phyloP scores from a whole-genome alignment of 2,113 vertebrate genomes.

The Corapipo altera region DNA sequence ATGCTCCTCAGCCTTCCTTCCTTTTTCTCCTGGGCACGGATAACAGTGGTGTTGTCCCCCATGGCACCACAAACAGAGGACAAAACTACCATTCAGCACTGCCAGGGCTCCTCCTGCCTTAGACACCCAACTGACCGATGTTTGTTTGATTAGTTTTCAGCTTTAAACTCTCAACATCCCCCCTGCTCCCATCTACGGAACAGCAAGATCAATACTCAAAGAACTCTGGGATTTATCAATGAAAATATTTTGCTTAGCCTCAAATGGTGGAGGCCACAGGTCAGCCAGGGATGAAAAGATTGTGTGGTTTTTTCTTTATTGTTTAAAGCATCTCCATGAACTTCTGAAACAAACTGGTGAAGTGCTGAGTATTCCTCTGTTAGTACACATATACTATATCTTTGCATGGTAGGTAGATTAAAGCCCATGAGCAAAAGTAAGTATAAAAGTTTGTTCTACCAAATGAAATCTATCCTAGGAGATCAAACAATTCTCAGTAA shows the following conservation, averaged over 20 bases:
- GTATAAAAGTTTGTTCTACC: not conserved
- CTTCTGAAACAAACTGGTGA: not conserved
- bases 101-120: not conserved
- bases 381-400: not conserved
- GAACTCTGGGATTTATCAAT: not conserved
- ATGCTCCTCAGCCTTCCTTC: not conserved
- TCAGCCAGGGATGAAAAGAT: not conserved
- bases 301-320: fast-evolving
- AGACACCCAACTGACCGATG: not conserved
- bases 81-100: not conserved
- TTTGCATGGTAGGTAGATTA: not conserved
- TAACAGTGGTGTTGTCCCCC: not conserved
- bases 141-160: not conserved
- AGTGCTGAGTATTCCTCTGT: not conserved
- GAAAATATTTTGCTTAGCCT: not conserved
- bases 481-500: not conserved
- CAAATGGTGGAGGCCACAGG: not conserved
- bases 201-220: not conserved
- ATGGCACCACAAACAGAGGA: not conserved
- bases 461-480: not conserved
- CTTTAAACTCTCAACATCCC: fast-evolving
- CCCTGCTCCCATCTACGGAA: not conserved
- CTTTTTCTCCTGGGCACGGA: not conserved
- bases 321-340: not conserved
- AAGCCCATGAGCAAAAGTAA: not conserved